Conservation (phyloP, 1,140 invertebrate genomes). For the Aphelinus atriplicis region DNA sequence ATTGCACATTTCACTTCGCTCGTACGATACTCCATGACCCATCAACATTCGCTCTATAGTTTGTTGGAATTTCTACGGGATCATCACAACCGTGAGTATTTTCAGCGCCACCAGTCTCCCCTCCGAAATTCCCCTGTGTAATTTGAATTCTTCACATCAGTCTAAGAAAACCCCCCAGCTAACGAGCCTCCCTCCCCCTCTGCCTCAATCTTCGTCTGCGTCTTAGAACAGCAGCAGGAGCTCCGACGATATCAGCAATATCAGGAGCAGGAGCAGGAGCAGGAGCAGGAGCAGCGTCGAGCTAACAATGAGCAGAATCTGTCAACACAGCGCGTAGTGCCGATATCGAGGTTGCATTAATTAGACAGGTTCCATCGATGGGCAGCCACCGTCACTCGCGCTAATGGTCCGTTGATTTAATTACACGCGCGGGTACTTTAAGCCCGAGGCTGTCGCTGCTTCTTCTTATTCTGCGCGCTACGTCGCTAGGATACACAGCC, state of each 20-base stretch:
- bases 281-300: too few species aligned
- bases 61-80: too few species aligned
- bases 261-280: too few species aligned
- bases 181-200: constrained; percentile 26
- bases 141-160: too few species aligned
- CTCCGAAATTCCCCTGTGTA: too few species aligned
- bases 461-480: background rate
- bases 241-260: too few species aligned
- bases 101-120: too few species aligned
- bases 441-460: constrained; percentile 2
- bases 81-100: too few species aligned
- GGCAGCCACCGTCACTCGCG: constrained; percentile 13
- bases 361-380: constrained; percentile 54
- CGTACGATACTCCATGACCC: too few species aligned
- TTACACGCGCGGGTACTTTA: constrained; percentile 47
- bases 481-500: constrained; percentile 9
- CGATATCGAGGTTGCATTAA: constrained; percentile 53
- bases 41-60: too few species aligned
- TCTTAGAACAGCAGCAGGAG: background rate
- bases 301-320: background rate
- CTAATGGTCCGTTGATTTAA: constrained; percentile 57
- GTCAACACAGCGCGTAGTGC: constrained; percentile 33
- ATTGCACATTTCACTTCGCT: too few species aligned
- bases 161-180: too few species aligned
- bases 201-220: constrained; percentile 32